Percentiles rank a stretch among this genome's conserved stretches.
Evolutionary conservation across 2,113 vertebrate species (phyloP).

Genomic region (Dromiciops gliroides): DNA sequence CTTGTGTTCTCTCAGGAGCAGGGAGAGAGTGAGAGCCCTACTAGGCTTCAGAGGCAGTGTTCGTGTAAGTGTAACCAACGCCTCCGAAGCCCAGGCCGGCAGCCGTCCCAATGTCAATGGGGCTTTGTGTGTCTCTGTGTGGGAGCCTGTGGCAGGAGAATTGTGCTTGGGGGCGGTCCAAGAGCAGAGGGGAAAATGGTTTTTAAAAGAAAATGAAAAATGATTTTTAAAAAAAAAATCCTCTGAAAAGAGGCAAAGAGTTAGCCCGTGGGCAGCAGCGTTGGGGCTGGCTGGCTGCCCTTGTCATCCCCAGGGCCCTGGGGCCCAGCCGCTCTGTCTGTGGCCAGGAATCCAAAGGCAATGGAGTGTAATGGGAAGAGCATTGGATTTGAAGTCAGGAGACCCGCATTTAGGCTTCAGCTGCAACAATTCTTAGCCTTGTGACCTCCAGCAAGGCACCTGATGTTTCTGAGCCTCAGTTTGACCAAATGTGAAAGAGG

Average conservation of each 20-base stretch:
- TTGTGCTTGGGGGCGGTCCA: constrained; percentile 78
- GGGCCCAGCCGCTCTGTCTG: not conserved
- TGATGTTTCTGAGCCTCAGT: not conserved
- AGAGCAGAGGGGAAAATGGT: constrained; percentile 63
- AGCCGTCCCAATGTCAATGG: constrained; percentile 53
- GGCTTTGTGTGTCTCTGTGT: constrained; percentile 75
- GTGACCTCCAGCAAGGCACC: not conserved
- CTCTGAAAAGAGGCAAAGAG: constrained; percentile 49
- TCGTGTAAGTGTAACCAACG: not conserved
- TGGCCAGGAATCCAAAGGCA: not conserved
- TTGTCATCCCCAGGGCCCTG: constrained; percentile 12
- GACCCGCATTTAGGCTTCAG: not conserved
- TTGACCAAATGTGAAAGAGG: not conserved
- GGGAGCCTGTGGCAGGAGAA: constrained; percentile 63
- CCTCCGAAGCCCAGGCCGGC: constrained; percentile 23
- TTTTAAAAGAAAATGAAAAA: constrained; percentile 58
- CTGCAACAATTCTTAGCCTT: not conserved
- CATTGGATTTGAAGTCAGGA: not conserved
- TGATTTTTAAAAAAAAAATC: not conserved
- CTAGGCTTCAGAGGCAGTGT: not conserved
- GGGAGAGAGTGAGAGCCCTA: not conserved
- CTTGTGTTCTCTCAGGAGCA: not conserved
- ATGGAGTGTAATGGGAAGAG: not conserved
- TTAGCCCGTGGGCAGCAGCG: constrained; percentile 54
- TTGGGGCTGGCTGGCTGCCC: not conserved